Evolutionary conservation across 1,140 invertebrate genomes (phyloP).

Genomic region (Potamilus streckersoni): DNA sequence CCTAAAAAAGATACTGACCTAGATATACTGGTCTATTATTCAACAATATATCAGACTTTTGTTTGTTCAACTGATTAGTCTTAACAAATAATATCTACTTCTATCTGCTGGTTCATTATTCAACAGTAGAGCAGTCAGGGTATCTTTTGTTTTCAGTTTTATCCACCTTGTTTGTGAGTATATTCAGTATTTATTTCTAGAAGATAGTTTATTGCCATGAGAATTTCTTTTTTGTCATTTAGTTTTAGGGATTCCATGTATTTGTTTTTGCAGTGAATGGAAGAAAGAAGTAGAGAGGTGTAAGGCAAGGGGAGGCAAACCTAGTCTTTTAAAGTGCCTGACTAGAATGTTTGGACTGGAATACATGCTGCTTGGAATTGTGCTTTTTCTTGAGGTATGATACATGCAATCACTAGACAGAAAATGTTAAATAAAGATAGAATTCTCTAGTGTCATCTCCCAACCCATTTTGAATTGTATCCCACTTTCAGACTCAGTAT

Average conservation of each 20-base stretch:
- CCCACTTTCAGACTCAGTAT: no score
- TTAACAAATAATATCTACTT: no score
- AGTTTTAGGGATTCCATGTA: background rate
- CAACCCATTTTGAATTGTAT: no score
- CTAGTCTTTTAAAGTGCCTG: slow-evolving; percentile 61
- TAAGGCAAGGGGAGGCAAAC: slow-evolving; percentile 37
- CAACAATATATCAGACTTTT: no score
- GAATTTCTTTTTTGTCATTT: background rate
- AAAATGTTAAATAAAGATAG: background rate
- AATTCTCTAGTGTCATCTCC: background rate
- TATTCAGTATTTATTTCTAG: no score
- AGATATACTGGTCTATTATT: no score
- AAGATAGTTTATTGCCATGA: no score
- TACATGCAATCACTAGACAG: background rate
- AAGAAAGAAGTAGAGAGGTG: slow-evolving; percentile 60
- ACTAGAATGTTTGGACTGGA: slow-evolving; percentile 60
- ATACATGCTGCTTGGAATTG: slow-evolving; percentile 65
- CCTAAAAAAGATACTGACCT: no score
- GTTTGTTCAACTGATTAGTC: no score
- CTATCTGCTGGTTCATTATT: no score
- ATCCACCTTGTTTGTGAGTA: no score
- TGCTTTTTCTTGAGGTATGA: slow-evolving; percentile 64
- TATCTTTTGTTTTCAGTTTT: background rate
- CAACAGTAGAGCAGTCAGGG: no score
- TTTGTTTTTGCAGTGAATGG: slow-evolving; percentile 60